A percentile compares a stretch with the other conserved stretches of the same genome.
phyloP scores from a whole-genome alignment of 2,797 vertebrate species.

The Sarcophilus harrisii region DNA sequence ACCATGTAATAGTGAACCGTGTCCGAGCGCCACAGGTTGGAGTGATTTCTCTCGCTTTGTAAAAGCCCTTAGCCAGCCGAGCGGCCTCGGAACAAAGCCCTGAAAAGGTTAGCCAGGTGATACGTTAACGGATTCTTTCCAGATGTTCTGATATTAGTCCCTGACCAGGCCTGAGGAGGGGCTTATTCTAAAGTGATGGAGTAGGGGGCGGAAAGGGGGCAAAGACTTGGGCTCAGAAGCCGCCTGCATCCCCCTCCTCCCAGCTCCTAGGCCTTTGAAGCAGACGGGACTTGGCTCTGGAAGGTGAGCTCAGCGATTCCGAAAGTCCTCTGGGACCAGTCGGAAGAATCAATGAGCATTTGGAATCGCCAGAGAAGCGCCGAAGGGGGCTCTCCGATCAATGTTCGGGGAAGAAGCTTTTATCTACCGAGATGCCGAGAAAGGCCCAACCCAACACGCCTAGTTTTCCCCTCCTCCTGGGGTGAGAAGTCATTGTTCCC shows the following conservation, averaged over 20 bases:
- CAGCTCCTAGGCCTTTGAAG: not conserved
- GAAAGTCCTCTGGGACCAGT: too few relatives aligned
- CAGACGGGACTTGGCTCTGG: not conserved
- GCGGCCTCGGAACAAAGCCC: not conserved
- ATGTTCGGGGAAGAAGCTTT: conserved; percentile 10
- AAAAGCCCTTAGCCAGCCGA: not conserved
- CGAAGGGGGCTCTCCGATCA: not conserved
- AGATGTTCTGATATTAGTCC: not conserved
- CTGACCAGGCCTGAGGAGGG: not conserved
- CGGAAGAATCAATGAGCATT: not conserved
- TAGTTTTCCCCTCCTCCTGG: not conserved
- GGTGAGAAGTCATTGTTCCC: too few relatives aligned
- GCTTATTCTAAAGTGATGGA: not conserved
- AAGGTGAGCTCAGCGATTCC: not conserved
- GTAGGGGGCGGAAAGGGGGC: too few relatives aligned
- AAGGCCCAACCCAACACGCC: not conserved
- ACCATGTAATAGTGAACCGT: not conserved
- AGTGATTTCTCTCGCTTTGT: not conserved
- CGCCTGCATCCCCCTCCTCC: too few relatives aligned
- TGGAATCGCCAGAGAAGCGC: not conserved
- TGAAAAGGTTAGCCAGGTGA: not conserved
- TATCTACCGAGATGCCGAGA: not conserved
- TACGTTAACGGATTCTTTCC: not conserved
- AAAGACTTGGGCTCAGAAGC: not conserved
- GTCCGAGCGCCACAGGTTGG: not conserved